These are phyloP conservation scores for Apotomis capreana DNA, from an alignment of 2,888 invertebrate species.

Conservation along the genomic window DNA sequence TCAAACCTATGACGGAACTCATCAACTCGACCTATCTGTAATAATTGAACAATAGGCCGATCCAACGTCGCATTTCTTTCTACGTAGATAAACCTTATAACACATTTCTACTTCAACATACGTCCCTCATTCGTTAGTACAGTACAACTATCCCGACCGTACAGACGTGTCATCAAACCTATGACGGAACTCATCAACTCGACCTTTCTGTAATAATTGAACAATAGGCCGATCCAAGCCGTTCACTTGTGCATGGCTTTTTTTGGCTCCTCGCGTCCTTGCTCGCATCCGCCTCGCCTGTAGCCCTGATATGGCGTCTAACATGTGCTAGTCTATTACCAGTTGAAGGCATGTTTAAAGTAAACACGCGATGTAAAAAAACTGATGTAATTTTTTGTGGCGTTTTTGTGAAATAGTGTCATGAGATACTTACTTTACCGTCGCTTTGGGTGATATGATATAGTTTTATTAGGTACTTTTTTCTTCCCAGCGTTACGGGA, in stretches of 20 bases:
- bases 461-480: not conserved
- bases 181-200: conserved; percentile 43
- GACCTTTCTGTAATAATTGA: conserved; percentile 54
- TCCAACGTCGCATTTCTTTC: too few relatives aligned
- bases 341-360: not conserved
- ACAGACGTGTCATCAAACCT: conserved; percentile 14
- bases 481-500: not conserved
- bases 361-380: not conserved
- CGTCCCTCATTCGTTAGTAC: not conserved
- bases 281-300: conserved; percentile 58
- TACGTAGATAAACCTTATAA: too few relatives aligned
- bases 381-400: not conserved
- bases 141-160: not conserved
- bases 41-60: too few relatives aligned
- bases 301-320: conserved; percentile 22
- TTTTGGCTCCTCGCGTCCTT: conserved; percentile 61
- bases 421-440: not conserved
- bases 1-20: too few relatives aligned
- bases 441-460: not conserved
- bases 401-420: not conserved
- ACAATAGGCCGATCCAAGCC: conserved; percentile 54
- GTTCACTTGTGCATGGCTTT: conserved; percentile 64
- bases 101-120: too few relatives aligned
- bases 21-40: too few relatives aligned
- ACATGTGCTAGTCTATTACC: conserved; percentile 22